phyloP scores from a whole-genome alignment of 2,113 vertebrate species.

The Elachura formosa region DNA sequence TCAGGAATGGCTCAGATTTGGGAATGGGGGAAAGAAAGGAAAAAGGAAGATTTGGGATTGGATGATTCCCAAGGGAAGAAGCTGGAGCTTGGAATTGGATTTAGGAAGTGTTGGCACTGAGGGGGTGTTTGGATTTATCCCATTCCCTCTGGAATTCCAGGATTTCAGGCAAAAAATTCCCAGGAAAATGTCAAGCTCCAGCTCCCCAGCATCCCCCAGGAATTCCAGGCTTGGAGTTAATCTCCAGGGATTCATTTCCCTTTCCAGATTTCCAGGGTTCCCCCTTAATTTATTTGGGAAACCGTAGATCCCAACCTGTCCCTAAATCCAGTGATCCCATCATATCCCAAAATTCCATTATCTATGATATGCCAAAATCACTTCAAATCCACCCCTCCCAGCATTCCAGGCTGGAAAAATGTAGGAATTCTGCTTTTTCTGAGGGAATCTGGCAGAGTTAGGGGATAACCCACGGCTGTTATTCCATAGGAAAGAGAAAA shows the following conservation, averaged over 20 bases:
- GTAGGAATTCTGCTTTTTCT: neutral
- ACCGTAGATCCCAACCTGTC: neutral
- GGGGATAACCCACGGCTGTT: neutral
- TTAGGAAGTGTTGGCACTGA: neutral
- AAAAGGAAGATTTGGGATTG: neutral
- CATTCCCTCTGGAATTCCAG: neutral
- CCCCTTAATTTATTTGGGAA: neutral
- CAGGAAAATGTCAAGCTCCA: neutral
- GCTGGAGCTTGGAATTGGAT: neutral
- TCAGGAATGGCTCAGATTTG: too few relatives aligned
- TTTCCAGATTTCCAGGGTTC: neutral
- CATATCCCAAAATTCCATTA: rapidly evolving
- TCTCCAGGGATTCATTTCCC: neutral
- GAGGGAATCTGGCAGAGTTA: neutral
- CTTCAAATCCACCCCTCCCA: neutral
- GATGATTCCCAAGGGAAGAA: neutral
- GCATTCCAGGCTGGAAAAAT: neutral
- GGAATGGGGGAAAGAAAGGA: neutral
- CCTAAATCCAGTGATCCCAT: neutral
- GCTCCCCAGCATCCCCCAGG: neutral
- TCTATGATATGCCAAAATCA: neutral
- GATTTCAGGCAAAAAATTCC: neutral
- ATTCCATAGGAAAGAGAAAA: neutral
- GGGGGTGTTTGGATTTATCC: neutral
- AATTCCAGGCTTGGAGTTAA: neutral